Conservation (phyloP, 2,113 vertebrate species). For the Oryzias melastigma region DNA sequence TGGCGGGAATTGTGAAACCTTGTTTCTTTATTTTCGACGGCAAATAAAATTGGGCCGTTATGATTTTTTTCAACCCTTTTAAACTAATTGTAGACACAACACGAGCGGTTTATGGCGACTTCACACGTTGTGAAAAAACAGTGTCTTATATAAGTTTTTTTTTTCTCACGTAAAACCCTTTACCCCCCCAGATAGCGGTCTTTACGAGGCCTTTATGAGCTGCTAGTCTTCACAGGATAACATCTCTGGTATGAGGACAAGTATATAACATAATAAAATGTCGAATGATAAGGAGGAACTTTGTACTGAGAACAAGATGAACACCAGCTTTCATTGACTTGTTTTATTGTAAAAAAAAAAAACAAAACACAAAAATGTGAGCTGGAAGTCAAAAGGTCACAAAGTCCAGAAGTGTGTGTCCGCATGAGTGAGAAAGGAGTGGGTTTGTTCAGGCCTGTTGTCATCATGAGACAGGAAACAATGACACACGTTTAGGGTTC, state of each 20-base stretch:
- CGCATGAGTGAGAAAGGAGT: conserved; percentile 10
- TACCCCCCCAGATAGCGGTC: conserved; percentile 6
- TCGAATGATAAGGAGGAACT: conserved; percentile 50
- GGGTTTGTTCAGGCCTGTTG: conserved; percentile 39
- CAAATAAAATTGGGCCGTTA: too few species aligned
- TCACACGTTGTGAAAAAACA: conserved; percentile 21
- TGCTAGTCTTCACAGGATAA: background rate
- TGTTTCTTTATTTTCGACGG: too few species aligned
- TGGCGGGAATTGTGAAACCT: background rate
- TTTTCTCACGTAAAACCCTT: conserved; percentile 1
- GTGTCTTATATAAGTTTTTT: background rate
- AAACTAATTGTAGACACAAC: conserved; percentile 1
- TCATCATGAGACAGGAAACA: conserved; percentile 43
- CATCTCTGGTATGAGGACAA: conserved; percentile 24
- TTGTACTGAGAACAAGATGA: conserved; percentile 2
- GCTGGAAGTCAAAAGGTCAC: background rate
- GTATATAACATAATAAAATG: conserved; percentile 54
- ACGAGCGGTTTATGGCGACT: conserved; percentile 3
- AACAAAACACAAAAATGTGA: too few species aligned
- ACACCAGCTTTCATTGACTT: background rate
- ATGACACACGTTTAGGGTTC: conserved; percentile 37
- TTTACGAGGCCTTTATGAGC: conserved; percentile 24
- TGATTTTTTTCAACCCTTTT: background rate
- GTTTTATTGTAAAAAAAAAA: too few species aligned
- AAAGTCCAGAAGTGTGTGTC: conserved; percentile 6